Base-by-base conservation (phyloP, 2,113 vertebrate species). In the Bujurquina vittata region DNA sequence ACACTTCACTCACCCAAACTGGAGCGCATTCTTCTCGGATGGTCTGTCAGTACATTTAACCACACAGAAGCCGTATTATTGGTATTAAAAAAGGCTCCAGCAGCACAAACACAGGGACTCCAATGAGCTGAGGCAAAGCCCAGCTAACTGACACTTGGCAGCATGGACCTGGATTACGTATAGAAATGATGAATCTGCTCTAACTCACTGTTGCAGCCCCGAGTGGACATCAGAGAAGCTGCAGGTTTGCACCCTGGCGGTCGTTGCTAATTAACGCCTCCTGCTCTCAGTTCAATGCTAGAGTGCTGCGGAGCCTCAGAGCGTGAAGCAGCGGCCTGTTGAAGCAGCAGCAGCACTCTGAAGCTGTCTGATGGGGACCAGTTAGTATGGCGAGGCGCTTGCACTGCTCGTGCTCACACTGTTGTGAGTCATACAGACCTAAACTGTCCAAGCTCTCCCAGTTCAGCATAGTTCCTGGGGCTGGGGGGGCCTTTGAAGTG, bases 351-450 rank as follows among this genome's bases (percentile, higher is more conserved):
- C 35, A n/a, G 35, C 10, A 2, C 10, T 58, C 40, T 84, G 78
- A 69, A 75, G 78, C 62, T 10, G 26, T 74, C 56, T 9, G 2
- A 10, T n/a, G 58, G 62, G 77, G 57, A 40, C 5, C 31, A 14
- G 77, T 85, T 80, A 87, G 84, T 37, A 60, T 3, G 29, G 62
- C 3, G 2, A 49, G n/a, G 62, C 3, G 0, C 62, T 67, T 40
- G 23, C 65, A 20, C 62, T 20, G 57, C 74, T 73, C 7, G 0
- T 10, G 37, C 58, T 84, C 49, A 49, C 20, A 14, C 0, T 20
- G 17, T 9, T 26, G 17, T 26, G 1, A 8, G 10, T 14, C 5
- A 69, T 65, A 91, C 87, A 63, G 58, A 91, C 87, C 90, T 79
- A 59, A 8, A 5, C 1, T 22, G 17, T 58, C 61, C 15, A 46